Conservation (phyloP, 2,797 vertebrate species). For the Mormyrus proboscirostris region DNA sequence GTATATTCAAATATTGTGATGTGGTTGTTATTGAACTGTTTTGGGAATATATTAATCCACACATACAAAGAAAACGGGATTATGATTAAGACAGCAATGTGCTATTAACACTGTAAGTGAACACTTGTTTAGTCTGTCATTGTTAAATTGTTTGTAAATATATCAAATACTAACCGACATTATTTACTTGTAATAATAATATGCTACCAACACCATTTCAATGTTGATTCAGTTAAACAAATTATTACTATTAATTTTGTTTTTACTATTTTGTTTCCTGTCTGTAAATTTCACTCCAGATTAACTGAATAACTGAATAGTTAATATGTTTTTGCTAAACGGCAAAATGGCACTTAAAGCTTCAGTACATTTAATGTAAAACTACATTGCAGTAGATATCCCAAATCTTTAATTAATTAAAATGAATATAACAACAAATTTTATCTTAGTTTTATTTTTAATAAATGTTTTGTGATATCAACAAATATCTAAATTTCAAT, state of each 20-base stretch:
- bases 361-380: slow-evolving; percentile 43
- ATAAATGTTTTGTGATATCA: slow-evolving; percentile 63
- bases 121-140: slow-evolving; percentile 90
- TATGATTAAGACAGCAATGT: slow-evolving; percentile 79
- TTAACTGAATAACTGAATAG: slow-evolving; percentile 54
- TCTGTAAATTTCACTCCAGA: slow-evolving; percentile 60
- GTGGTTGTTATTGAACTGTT: slow-evolving; percentile 90
- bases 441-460: slow-evolving; percentile 44
- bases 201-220: slow-evolving; percentile 64
- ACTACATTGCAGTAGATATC: slow-evolving; percentile 49
- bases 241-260: slow-evolving; percentile 42
- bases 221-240: slow-evolving; percentile 56
- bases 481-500: slow-evolving; percentile 56
- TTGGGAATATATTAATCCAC: slow-evolving; percentile 89
- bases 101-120: slow-evolving; percentile 89
- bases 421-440: neutral
- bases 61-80: slow-evolving; percentile 76
- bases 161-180: slow-evolving; percentile 88
- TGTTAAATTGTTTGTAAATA: slow-evolving; percentile 99
- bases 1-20: slow-evolving; percentile 84
- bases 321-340: slow-evolving; percentile 57
- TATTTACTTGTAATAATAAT: slow-evolving; percentile 88
- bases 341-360: slow-evolving; percentile 53
- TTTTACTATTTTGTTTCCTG: slow-evolving; percentile 48
- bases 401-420: slow-evolving; percentile 39